Percentiles rank a stretch among this genome's conserved stretches.
Evolutionary conservation across 2,797 vertebrate species (phyloP).

Genomic region (Pseudochromis fuscus): DNA sequence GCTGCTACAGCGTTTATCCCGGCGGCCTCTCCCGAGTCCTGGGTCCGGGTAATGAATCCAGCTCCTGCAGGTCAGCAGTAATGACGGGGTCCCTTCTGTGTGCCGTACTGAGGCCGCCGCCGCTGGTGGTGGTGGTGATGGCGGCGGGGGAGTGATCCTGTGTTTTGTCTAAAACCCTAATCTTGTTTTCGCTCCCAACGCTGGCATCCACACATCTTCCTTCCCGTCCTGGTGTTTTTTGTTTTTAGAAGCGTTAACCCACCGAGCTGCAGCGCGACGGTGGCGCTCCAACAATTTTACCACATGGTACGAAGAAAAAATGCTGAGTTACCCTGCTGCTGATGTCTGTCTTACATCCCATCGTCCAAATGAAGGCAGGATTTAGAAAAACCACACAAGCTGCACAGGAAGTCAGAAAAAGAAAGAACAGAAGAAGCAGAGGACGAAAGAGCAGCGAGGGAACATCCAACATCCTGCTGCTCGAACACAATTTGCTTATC

Average conservation of each 20-base stretch:
- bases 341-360: slow-evolving; percentile 19
- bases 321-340: slow-evolving; percentile 1
- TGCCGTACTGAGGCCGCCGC: slow-evolving; percentile 20
- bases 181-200: slow-evolving; percentile 60
- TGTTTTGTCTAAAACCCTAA: slow-evolving; percentile 74
- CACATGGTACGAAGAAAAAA: slow-evolving; percentile 14
- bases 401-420: slow-evolving; percentile 14
- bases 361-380: slow-evolving; percentile 10
- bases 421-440: not conserved
- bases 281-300: slow-evolving; percentile 4
- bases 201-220: slow-evolving; percentile 61
- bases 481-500: no score
- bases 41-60: slow-evolving; percentile 53
- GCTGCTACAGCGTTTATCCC: slow-evolving; percentile 57
- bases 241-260: slow-evolving; percentile 24
- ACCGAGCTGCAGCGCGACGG: not conserved
- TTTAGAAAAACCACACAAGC: slow-evolving; percentile 27
- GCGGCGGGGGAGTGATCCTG: slow-evolving; percentile 39
- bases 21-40: slow-evolving; percentile 48
- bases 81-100: slow-evolving; percentile 59
- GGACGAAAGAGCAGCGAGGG: slow-evolving; percentile 31
- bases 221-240: slow-evolving; percentile 49
- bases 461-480: slow-evolving; percentile 26
- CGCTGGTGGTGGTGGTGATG: no score
- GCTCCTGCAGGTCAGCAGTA: slow-evolving; percentile 59